Evolutionary conservation across 2,113 vertebrate species (phyloP), one percentile per base, ranked within the genome.

Genomic region (Xiphorhynchus elegans): DNA sequence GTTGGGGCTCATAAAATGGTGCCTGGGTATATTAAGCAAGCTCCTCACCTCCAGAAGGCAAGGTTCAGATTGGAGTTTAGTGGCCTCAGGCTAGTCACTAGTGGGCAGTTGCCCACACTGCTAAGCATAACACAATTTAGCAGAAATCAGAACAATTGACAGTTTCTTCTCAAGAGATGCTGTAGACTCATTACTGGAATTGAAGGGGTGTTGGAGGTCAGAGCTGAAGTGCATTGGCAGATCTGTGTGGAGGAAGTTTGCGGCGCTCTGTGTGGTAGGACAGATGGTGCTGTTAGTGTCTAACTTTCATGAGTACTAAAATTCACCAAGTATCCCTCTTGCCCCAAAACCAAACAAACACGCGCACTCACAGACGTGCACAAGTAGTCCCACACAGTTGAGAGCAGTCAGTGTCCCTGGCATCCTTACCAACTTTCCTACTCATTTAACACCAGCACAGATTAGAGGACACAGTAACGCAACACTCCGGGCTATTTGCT

Each of bases 141-240:
- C 89, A 83, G 90, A 95, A 95, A 87, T 95, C 72, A 78, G 94
- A 96, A 87, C 96, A 96, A 97, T 96, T 95, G 92, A 88, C 96
- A 94, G 95, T 94, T 95, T 93, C 95, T 93, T 89, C 95, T 96
- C 97, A 92, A 90, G 91, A 76, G 96, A 95, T 56, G 44, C 88
- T 90, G 93, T 73, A 97, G 95, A 40, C 95, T 97, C 96, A 94
- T 97, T 97, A 97, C 94, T 90, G 93, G 94, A 97, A 97, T 81
- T 84, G 95, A 93, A 78, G 87, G 95, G 87, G 97, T 95, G 96
- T 64, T 96, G 87, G 90, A 96, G 97, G 97, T 98, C 96, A 97
- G 86, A 94, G 87, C 90, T 95, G 94, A 95, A 94, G 90, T 70
- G 80, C 93, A 85, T 86, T 96, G 94, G 93, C 96, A 92, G 96